Evolutionary conservation across 1,140 invertebrate species (phyloP).

Genomic region (Dicyema japonicum): DNA sequence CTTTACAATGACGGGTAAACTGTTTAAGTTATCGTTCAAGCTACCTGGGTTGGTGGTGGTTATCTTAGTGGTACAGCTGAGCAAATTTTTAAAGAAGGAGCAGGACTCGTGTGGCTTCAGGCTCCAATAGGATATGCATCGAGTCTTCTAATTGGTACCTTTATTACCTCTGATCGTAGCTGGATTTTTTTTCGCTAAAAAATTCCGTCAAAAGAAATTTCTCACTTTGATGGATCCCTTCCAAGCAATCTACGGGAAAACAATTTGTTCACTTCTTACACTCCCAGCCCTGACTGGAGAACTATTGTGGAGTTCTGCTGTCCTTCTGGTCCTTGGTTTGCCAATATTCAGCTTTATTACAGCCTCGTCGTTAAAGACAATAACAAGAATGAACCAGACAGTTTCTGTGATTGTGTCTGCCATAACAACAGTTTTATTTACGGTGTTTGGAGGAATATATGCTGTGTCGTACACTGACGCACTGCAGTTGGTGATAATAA

Average conservation of each 20-base stretch:
- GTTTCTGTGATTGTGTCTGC: slow-evolving; percentile 70
- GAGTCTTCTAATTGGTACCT: slow-evolving; percentile 48
- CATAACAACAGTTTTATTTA: slow-evolving; percentile 78
- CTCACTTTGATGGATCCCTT: slow-evolving; percentile 93
- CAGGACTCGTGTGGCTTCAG: slow-evolving; percentile 65
- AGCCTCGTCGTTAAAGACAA: slow-evolving; percentile 68
- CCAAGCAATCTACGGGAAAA: slow-evolving; percentile 52
- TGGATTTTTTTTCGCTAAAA: slow-evolving; percentile 83
- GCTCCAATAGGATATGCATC: slow-evolving; percentile 81
- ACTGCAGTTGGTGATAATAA: slow-evolving; percentile 87
- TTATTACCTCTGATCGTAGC: slow-evolving; percentile 34
- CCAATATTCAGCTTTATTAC: no score
- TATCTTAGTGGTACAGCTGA: slow-evolving; percentile 95
- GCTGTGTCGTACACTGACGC: slow-evolving; percentile 93
- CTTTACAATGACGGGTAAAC: slow-evolving; percentile 73
- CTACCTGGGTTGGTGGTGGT: slow-evolving; percentile 87
- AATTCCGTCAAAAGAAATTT: slow-evolving; percentile 79
- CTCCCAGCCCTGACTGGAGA: slow-evolving; percentile 78
- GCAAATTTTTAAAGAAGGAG: slow-evolving; percentile 41
- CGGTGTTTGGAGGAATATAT: slow-evolving; percentile 75
- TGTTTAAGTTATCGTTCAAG: no score
- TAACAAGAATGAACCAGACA: slow-evolving; percentile 64
- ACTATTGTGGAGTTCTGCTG: slow-evolving; percentile 81
- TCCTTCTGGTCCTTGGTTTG: slow-evolving; percentile 62
- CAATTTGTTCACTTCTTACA: slow-evolving; percentile 78